Evolutionary conservation across 2,113 vertebrate genomes (phyloP).

Genomic region (Amblyopsis rosae): DNA sequence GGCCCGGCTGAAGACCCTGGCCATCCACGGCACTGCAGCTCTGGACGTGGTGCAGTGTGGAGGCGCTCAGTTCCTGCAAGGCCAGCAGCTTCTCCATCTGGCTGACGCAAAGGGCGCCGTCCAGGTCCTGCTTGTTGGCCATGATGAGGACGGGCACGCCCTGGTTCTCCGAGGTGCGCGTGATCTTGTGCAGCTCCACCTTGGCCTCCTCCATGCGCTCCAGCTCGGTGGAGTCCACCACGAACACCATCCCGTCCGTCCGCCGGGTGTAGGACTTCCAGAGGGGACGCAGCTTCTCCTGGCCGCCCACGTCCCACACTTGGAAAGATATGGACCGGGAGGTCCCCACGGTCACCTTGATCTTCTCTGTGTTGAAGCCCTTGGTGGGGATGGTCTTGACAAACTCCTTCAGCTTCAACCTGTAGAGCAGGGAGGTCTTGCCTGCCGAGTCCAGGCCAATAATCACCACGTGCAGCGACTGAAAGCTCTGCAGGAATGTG

Average conservation of each 20-base stretch:
- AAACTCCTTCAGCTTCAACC: slow-evolving; percentile 89
- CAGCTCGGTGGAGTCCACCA: slow-evolving; percentile 84
- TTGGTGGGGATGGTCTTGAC: slow-evolving; percentile 89
- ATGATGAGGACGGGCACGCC: slow-evolving; percentile 85
- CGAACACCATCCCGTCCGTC: slow-evolving; percentile 89
- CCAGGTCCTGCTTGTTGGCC: slow-evolving; percentile 89
- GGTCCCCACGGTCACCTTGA: slow-evolving; percentile 81
- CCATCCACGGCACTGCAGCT: slow-evolving; percentile 88
- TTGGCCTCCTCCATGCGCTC: slow-evolving; percentile 90
- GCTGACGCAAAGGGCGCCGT: slow-evolving; percentile 69
- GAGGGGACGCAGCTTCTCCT: slow-evolving; percentile 88
- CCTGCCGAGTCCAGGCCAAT: slow-evolving; percentile 87
- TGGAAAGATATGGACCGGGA: slow-evolving; percentile 84
- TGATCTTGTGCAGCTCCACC: slow-evolving; percentile 88
- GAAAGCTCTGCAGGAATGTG: slow-evolving; percentile 83
- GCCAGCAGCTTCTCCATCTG: slow-evolving; percentile 87
- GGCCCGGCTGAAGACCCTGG: slow-evolving; percentile 81
- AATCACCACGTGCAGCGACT: slow-evolving; percentile 85
- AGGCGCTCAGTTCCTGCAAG: slow-evolving; percentile 79
- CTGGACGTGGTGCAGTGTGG: slow-evolving; percentile 84
- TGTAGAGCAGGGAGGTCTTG: slow-evolving; percentile 88
- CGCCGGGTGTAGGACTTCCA: slow-evolving; percentile 90
- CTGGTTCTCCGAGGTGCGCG: slow-evolving; percentile 86
- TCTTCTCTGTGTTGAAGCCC: slow-evolving; percentile 91
- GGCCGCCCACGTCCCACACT: slow-evolving; percentile 91